Conservation (phyloP, 1,140 invertebrate genomes). For the Eumeta japonica region DNA sequence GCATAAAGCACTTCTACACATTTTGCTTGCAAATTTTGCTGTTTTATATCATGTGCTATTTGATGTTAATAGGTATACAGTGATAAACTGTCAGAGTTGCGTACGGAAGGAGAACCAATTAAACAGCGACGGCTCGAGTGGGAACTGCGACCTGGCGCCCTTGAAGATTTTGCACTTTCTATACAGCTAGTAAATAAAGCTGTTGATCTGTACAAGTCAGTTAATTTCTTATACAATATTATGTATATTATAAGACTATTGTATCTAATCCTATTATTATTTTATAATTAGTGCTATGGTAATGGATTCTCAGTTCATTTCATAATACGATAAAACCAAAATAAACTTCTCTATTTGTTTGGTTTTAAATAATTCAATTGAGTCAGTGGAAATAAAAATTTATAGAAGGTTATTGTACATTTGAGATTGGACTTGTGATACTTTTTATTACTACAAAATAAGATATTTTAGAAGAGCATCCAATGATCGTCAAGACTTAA, state of each 20-base stretch:
- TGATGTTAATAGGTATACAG: slow-evolving; percentile 51
- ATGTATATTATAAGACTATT: background rate
- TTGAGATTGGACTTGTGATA: too few relatives aligned
- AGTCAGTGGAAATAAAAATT: too few relatives aligned
- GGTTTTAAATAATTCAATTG: too few relatives aligned
- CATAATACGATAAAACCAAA: too few relatives aligned
- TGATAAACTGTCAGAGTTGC: slow-evolving; percentile 59
- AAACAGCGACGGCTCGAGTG: slow-evolving; percentile 76
- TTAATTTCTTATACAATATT: slow-evolving; percentile 6
- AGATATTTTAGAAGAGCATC: too few relatives aligned
- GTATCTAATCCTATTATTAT: background rate
- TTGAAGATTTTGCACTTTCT: slow-evolving; percentile 74
- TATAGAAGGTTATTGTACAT: too few relatives aligned
- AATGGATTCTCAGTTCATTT: too few relatives aligned
- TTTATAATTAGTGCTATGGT: too few relatives aligned
- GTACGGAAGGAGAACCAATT: slow-evolving; percentile 80
- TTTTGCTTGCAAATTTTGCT: slow-evolving; percentile 1
- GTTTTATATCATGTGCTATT: background rate
- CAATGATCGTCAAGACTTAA: too few relatives aligned
- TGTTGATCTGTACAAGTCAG: slow-evolving; percentile 65
- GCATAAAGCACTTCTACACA: too few relatives aligned
- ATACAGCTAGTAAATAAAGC: slow-evolving; percentile 76
- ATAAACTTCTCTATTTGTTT: too few relatives aligned
- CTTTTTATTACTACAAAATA: too few relatives aligned
- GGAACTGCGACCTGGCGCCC: slow-evolving; percentile 69